Evolutionary conservation across 2,888 invertebrate species (phyloP), one percentile per base, ranked within the genome.

Genomic region (Gortyna flavago): DNA sequence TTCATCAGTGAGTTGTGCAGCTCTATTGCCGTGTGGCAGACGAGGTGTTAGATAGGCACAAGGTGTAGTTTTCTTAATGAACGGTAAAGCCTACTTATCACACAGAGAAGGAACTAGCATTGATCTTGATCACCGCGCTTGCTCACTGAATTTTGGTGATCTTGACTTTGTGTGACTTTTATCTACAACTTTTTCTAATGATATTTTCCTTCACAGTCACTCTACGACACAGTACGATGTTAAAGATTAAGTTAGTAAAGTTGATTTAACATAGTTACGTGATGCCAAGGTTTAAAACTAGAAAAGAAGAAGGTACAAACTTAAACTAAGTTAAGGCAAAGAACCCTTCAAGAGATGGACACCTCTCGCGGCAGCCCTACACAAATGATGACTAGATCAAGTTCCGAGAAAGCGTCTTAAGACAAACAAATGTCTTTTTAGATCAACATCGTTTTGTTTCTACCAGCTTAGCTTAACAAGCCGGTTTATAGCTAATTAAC

Each of bases 321-420:
- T 44, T 48, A 32, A 32, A n/a, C 25, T 1, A 25, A 18, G 0
- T 32, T 9, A 6, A 18, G 18, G 68, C 51, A 68, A 35, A 65
- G 41, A 69, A 6, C 1, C 35, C n/a, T 16, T 16, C 6, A 11
- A 35, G n/a, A 35, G 35, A 11, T 18, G 18, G 6, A 11, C 44
- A 32, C 35, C 0, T 25, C 5, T 18, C 4, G 11, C 0, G 79
- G 1, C 71, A 80, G 7, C 85, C 80, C 75, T 75, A 67, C 2
- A 18, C n/a, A 41, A 35, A 32, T 59, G 59, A 69, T 77, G 61
- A 59, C 51, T 51, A 41, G 62, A 72, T 72, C 25, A 72, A 72
- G n/a, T 54, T 16, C 21, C 44, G 85, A 70, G 84, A 84, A 84
- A 84, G 83, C 83, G 71, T 16, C 64, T 9, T 2, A 21, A 77